Percentiles rank a stretch among this genome's conserved stretches.
Conservation (phyloP, 2,888 invertebrate species). For the Palloptera scutellata region DNA sequence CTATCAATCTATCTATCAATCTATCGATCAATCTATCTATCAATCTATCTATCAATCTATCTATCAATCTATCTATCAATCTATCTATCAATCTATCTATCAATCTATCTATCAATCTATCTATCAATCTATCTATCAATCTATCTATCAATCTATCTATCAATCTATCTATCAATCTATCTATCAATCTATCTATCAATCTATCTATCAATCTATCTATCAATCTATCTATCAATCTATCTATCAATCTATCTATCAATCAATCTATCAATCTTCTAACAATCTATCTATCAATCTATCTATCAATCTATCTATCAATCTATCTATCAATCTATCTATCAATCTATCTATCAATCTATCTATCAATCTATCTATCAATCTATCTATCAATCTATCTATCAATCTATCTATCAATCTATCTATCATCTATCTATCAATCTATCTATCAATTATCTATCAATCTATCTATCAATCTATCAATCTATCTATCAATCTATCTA, state of each 20-base stretch:
- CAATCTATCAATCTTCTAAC: constrained; percentile 15
- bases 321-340: constrained; percentile 14
- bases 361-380: constrained; percentile 20
- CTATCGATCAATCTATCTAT: constrained; percentile 8
- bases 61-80: constrained; percentile 8
- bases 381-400: constrained; percentile 21
- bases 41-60: constrained; percentile 7
- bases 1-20: too few species aligned
- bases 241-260: constrained; percentile 19
- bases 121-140: constrained; percentile 11
- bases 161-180: constrained; percentile 20
- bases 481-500: constrained; percentile 10
- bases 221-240: constrained; percentile 18
- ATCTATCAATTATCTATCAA: constrained; percentile 21
- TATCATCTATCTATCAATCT: constrained; percentile 18
- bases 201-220: constrained; percentile 18
- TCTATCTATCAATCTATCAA: constrained; percentile 18
- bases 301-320: constrained; percentile 20
- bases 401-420: constrained; percentile 19
- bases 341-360: constrained; percentile 21
- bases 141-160: constrained; percentile 16
- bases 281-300: constrained; percentile 19
- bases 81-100: constrained; percentile 9
- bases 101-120: constrained; percentile 12
- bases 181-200: constrained; percentile 16